These are phyloP conservation scores for Micromussa lordhowensis DNA, from an alignment of 92 coral and sea anemone genomes.

Conservation along the genomic window DNA sequence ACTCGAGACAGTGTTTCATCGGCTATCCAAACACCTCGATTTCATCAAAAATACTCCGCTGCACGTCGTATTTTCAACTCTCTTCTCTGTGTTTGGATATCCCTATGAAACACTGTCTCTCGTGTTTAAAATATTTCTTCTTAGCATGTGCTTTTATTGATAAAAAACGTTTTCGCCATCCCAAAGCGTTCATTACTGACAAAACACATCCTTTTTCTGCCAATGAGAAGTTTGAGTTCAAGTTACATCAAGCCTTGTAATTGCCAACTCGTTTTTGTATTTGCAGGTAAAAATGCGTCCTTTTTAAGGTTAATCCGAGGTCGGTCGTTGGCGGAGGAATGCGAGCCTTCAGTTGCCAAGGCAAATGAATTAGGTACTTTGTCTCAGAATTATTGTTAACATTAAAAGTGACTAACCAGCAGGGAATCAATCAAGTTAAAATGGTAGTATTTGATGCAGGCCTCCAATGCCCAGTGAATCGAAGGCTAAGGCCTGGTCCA, in stretches of 20 bases:
- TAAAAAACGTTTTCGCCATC: no score
- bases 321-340: constrained; percentile 87
- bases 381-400: no score
- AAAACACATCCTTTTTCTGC: not conserved
- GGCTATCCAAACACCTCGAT: no score
- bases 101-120: no score
- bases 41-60: no score
- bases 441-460: no score
- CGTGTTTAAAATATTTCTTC: no score
- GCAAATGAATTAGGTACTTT: constrained; percentile 78
- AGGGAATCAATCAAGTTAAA: no score
- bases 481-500: not conserved
- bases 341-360: constrained; percentile 65
- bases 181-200: not conserved
- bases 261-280: not conserved
- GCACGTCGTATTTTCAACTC: no score
- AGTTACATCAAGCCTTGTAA: not conserved
- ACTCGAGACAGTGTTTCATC: no score
- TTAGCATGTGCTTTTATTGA: not conserved
- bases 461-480: not conserved
- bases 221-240: not conserved
- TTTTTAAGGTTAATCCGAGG: constrained; percentile 87
- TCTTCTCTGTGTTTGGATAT: no score
- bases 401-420: no score
- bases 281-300: constrained; percentile 89